Evolutionary conservation across 2,113 vertebrate genomes (phyloP).

Genomic region (Pelecanus crispus): DNA sequence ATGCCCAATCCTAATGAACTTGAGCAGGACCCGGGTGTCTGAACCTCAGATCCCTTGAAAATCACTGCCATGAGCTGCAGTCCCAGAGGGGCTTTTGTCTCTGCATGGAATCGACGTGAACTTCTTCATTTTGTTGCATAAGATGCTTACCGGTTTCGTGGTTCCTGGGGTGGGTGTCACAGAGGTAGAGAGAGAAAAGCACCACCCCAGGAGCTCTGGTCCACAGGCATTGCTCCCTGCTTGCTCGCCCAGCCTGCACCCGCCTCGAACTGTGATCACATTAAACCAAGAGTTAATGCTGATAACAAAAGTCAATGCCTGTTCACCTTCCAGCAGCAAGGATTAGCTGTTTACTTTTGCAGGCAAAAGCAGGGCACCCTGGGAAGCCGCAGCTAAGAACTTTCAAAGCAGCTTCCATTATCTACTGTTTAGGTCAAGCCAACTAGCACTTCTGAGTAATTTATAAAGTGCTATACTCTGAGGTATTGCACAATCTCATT

Average conservation of each 20-base stretch:
- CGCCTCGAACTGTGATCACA: not conserved
- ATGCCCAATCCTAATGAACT: not conserved
- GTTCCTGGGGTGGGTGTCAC: accelerated
- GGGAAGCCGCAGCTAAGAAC: slow-evolving; percentile 53
- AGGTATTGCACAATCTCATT: slow-evolving; percentile 99
- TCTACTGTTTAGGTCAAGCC: slow-evolving; percentile 88
- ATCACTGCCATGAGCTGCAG: not conserved
- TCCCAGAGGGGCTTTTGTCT: not conserved
- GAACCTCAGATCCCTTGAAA: not conserved
- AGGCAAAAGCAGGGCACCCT: not conserved
- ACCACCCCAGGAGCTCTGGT: not conserved
- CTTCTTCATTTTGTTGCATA: not conserved
- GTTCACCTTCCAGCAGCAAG: not conserved
- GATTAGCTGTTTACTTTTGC: slow-evolving; percentile 18
- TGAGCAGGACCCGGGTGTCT: not conserved
- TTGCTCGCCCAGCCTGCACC: slow-evolving; percentile 11
- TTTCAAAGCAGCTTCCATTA: slow-evolving; percentile 79
- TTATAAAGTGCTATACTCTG: slow-evolving; percentile 93
- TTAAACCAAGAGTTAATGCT: not conserved
- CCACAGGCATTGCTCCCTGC: not conserved
- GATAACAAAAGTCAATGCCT: not conserved
- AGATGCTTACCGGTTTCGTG: accelerated
- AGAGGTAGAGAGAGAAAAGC: not conserved
- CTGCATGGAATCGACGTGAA: accelerated
- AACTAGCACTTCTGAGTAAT: slow-evolving; percentile 93